Conservation (phyloP, 2,888 invertebrate species). For the Drosophila nr. medialis region DNA sequence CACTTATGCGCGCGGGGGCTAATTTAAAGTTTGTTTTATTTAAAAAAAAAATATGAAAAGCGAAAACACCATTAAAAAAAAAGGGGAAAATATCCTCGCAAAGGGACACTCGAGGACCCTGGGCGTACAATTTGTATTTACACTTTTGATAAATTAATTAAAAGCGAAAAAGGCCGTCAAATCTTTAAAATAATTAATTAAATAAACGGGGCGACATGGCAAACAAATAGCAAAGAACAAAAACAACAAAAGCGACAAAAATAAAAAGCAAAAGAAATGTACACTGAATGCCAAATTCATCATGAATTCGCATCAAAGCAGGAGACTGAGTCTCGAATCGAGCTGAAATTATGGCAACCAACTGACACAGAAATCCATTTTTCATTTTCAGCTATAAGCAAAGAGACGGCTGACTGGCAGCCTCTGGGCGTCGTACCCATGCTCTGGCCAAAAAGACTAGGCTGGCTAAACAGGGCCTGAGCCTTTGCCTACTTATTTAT, state of each 20-base stretch:
- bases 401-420: slow-evolving; percentile 35
- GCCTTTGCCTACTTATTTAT: slow-evolving; percentile 76
- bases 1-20: slow-evolving; percentile 60
- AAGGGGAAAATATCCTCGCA: slow-evolving; percentile 14
- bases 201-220: slow-evolving; percentile 67
- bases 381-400: slow-evolving; percentile 73
- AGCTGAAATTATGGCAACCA: slow-evolving; percentile 77
- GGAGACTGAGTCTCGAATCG: slow-evolving; percentile 44
- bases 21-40: slow-evolving; percentile 77
- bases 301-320: slow-evolving; percentile 75
- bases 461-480: slow-evolving; percentile 37
- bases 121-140: slow-evolving; percentile 62
- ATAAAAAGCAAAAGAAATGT: slow-evolving; percentile 9
- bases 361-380: slow-evolving; percentile 80
- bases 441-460: slow-evolving; percentile 1
- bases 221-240: slow-evolving; percentile 48
- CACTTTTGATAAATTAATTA: slow-evolving; percentile 79
- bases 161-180: slow-evolving; percentile 61
- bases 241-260: slow-evolving; percentile 20
- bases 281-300: slow-evolving; percentile 72
- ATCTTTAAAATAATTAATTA: slow-evolving; percentile 80
- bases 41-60: slow-evolving; percentile 65
- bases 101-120: slow-evolving; percentile 42
- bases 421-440: slow-evolving; percentile 1
- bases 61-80: slow-evolving; percentile 23